A percentile compares a stretch with the other conserved stretches of the same genome.
Evolutionary conservation across 2,888 invertebrate species (phyloP).

Genomic region (Liposcelis brunnea): DNA sequence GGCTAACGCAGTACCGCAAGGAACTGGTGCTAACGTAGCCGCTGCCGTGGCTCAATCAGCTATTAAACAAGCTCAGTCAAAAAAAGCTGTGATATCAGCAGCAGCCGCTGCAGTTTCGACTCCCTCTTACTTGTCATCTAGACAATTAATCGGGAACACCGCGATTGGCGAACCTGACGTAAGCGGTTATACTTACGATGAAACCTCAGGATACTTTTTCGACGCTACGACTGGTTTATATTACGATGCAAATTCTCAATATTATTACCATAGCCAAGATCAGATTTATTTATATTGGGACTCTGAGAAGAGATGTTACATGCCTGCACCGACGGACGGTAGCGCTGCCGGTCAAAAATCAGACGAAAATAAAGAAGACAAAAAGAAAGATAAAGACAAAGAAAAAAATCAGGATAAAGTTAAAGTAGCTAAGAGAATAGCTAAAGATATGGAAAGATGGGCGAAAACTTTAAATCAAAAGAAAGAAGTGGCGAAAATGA

Average conservation of each 20-base stretch:
- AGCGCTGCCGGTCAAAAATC: constrained; percentile 21
- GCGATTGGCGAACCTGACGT: constrained; percentile 56
- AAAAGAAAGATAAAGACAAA: constrained; percentile 49
- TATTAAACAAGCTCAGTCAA: constrained; percentile 43
- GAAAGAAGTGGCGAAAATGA: constrained; percentile 46
- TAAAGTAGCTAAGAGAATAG: constrained; percentile 93
- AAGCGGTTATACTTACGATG: constrained; percentile 83
- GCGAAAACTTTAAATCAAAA: constrained; percentile 93
- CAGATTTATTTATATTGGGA: constrained; percentile 87
- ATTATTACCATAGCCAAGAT: constrained; percentile 85
- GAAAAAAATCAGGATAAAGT: constrained; percentile 72
- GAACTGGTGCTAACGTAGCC: constrained; percentile 53
- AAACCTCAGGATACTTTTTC: constrained; percentile 89
- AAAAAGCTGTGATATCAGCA: constrained; percentile 26
- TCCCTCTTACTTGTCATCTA: constrained; percentile 5
- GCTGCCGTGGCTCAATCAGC: constrained; percentile 83
- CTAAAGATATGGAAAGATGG: constrained; percentile 91
- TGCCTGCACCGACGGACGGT: constrained; percentile 24
- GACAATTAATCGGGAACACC: constrained; percentile 3
- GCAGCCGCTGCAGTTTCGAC: constrained; percentile 18
- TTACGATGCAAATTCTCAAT: constrained; percentile 89
- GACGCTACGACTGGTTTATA: constrained; percentile 85
- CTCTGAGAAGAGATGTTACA: constrained; percentile 24
- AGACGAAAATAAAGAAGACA: constrained; percentile 32
- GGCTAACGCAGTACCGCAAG: constrained; percentile 27